Evolutionary conservation across 2,888 invertebrate genomes (phyloP).

Genomic region (Heliconius charithonia): DNA sequence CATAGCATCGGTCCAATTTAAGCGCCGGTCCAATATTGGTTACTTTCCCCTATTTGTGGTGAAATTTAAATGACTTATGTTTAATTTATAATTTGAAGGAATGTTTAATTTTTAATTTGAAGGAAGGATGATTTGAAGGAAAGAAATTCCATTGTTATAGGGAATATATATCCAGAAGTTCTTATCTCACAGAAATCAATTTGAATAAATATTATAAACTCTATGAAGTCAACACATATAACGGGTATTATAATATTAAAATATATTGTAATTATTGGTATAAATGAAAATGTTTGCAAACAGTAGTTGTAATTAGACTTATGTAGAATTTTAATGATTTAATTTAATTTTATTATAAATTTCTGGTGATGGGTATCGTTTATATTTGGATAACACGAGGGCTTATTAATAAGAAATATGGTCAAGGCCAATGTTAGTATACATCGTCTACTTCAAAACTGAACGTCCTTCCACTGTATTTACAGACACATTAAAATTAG

Average conservation of each 20-base stretch:
- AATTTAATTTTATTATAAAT: background rate
- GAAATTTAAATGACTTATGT: background rate
- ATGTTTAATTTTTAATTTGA: background rate
- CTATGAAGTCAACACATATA: background rate
- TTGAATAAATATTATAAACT: background rate
- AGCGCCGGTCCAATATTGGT: too few relatives aligned
- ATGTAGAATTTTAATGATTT: background rate
- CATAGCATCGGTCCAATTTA: too few relatives aligned
- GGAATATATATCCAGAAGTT: background rate
- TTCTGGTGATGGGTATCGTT: slow-evolving; percentile 1
- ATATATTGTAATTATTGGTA: background rate
- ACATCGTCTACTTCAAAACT: too few relatives aligned
- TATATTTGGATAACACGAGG: background rate
- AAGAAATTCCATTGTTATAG: background rate
- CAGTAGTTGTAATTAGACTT: too few relatives aligned
- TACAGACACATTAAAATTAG: too few relatives aligned
- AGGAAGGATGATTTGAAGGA: too few relatives aligned
- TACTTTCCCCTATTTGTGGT: too few relatives aligned
- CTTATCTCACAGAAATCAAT: background rate
- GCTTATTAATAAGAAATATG: background rate
- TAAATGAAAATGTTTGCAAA: too few relatives aligned
- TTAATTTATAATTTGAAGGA: too few relatives aligned
- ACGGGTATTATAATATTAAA: background rate
- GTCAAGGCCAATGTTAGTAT: background rate
- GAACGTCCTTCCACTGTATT: too few relatives aligned